A percentile compares a stretch with the other conserved stretches of the same genome.
phyloP scores from a whole-genome alignment of 2,888 invertebrate species.

The Lepidocyrtinus sp. region DNA sequence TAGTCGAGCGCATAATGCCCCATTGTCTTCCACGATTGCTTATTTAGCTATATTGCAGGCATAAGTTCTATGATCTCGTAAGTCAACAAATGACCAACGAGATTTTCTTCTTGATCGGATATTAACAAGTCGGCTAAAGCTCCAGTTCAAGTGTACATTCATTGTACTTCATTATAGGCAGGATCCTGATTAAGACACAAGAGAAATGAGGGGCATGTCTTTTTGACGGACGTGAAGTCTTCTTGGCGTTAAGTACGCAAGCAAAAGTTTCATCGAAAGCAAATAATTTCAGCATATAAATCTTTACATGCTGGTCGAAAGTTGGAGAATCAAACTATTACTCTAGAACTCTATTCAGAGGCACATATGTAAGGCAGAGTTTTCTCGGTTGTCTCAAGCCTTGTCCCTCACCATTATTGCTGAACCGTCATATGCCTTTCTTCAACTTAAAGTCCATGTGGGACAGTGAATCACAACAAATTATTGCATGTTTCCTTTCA shows the following conservation, averaged over 20 bases:
- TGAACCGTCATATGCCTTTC: slow-evolving; percentile 3
- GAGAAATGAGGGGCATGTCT: too few species aligned
- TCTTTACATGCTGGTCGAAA: too few species aligned
- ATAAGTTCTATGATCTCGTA: too few species aligned
- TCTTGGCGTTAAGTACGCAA: too few species aligned
- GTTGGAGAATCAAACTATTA: too few species aligned
- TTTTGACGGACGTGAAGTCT: too few species aligned
- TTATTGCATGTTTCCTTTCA: slow-evolving; percentile 43
- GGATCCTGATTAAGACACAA: not conserved
- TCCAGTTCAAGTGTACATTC: not conserved
- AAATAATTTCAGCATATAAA: too few species aligned
- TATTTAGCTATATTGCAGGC: too few species aligned
- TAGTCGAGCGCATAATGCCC: too few species aligned
- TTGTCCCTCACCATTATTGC: slow-evolving; percentile 1
- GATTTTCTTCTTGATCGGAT: not conserved
- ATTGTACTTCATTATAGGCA: not conserved
- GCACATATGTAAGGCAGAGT: slow-evolving; percentile 43
- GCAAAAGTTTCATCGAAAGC: too few species aligned
- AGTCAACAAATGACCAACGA: not conserved
- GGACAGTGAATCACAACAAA: slow-evolving; percentile 49
- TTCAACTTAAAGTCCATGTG: slow-evolving; percentile 28
- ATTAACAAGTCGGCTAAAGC: not conserved
- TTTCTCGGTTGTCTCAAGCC: not conserved
- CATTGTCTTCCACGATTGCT: too few species aligned
- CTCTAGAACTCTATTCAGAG: too few species aligned